Base-by-base conservation (phyloP, 1,140 invertebrate species). In the Ruditapes philippinarum region DNA sequence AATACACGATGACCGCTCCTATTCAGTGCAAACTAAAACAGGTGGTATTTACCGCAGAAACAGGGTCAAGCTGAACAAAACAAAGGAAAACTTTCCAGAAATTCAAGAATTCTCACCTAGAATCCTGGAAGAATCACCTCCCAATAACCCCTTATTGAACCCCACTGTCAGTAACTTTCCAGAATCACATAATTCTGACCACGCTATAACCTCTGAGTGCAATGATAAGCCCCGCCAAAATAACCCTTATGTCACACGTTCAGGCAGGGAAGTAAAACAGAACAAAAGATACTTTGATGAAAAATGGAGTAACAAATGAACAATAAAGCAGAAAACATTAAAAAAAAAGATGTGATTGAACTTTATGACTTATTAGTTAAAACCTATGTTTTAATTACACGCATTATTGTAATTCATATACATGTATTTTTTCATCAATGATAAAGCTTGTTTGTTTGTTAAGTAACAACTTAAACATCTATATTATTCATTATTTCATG, bases 1-100 rank as follows among this genome's bases (percentile, higher is more conserved):
- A 19, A n/a, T 45, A 12, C 73, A 76, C 38, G 45, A 76, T 76
- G 73, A 76, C 40, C 73, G 33, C 7, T 76, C 73, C 42, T 76
- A 76, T 42, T 14, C 33, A 19, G 33, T 76, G 11, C 36, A 45
- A n/a, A 78, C 74, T 12, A 22, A 12, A 17, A 28, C 2, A 7
- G 74, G 74, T 5, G 40, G 25, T 54, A 54, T 49, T 78, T 78
- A 78, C 45, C 33, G 74, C 9, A 49, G 74, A 78, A 78, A 78
- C 38, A 38, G 74, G 19, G 1, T 42, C 9, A 17, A 31, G 22
- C 42, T 78, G 36, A 33, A 22, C 19, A 78, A 54, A 36, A 78
- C 33, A 40, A 51, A 78, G 9, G 74, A 78, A 28, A 38, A 28
- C 17, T 51, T 51, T 14, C 33, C 74, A 49, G 74, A 78, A 2